A percentile compares a stretch with the other conserved stretches of the same genome.
These are phyloP conservation scores for Botia kubotai DNA, from an alignment of 2,797 vertebrate genomes.

Conservation along the genomic window DNA sequence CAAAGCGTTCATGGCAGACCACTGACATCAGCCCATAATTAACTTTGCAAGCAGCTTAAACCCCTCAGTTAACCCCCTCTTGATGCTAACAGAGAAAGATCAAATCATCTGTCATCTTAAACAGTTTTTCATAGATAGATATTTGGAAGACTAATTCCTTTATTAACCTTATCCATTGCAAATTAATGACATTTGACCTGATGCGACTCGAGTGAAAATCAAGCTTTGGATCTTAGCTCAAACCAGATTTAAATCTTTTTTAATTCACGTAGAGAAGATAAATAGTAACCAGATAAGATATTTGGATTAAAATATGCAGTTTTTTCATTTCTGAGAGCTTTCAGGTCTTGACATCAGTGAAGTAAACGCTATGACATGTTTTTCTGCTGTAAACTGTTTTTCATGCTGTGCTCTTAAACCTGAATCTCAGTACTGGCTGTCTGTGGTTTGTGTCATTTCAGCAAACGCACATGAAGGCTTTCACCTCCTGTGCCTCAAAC, in stretches of 20 bases:
- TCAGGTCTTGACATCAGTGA: not conserved
- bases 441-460: conserved; percentile 18
- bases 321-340: too few relatives aligned
- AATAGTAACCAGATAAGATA: too few relatives aligned
- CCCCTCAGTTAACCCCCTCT: not conserved
- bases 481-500: not conserved
- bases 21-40: conserved; percentile 15
- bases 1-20: conserved; percentile 27
- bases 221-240: too few relatives aligned
- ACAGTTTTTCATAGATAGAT: not conserved
- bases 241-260: too few relatives aligned
- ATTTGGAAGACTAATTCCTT: too few relatives aligned
- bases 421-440: conserved; percentile 10
- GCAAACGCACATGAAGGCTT: conserved; percentile 27
- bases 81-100: not conserved
- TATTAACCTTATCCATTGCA: too few relatives aligned
- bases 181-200: too few relatives aligned
- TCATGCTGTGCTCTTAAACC: not conserved
- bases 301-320: too few relatives aligned
- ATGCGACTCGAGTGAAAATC: too few relatives aligned
- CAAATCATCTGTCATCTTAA: conserved; percentile 5
- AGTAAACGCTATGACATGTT: not conserved
- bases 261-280: too few relatives aligned
- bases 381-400: not conserved
- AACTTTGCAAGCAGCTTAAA: conserved; percentile 11